phyloP scores from a whole-genome alignment of 1,140 invertebrate species.

The Brachionus rubens region DNA sequence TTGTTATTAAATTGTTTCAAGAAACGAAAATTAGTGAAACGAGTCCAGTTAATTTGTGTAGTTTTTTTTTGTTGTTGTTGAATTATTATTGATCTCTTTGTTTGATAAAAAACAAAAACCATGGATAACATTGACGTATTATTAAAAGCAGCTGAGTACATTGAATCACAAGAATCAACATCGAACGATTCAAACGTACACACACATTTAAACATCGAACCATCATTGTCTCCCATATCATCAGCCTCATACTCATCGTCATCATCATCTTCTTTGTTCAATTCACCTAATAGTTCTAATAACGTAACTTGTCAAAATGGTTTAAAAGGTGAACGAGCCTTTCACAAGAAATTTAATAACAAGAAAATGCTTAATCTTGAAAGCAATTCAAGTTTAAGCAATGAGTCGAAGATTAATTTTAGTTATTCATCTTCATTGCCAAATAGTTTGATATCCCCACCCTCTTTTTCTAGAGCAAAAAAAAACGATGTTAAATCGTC shows the following conservation, averaged over 20 bases:
- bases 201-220: neutral
- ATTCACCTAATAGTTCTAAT: neutral
- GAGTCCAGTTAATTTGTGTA: neutral
- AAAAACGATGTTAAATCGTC: neutral
- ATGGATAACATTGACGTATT: conserved; percentile 26
- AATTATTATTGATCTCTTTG: neutral
- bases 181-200: neutral
- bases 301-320: neutral
- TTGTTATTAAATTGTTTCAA: neutral
- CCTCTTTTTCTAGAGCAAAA: neutral
- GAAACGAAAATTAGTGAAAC: neutral
- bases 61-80: neutral
- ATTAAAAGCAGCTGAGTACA: conserved; percentile 25
- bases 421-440: conserved; percentile 17
- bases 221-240: conserved; percentile 25
- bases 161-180: neutral
- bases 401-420: no score
- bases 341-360: neutral
- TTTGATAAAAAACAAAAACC: no score
- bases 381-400: neutral
- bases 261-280: neutral
- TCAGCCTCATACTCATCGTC: conserved; percentile 24
- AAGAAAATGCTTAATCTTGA: neutral
- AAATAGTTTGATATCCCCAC: neutral
- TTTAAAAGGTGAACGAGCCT: neutral